Percentiles rank a stretch among this genome's conserved stretches.
Conservation (phyloP, 2,113 vertebrate species). For the Tringa solitaria region DNA sequence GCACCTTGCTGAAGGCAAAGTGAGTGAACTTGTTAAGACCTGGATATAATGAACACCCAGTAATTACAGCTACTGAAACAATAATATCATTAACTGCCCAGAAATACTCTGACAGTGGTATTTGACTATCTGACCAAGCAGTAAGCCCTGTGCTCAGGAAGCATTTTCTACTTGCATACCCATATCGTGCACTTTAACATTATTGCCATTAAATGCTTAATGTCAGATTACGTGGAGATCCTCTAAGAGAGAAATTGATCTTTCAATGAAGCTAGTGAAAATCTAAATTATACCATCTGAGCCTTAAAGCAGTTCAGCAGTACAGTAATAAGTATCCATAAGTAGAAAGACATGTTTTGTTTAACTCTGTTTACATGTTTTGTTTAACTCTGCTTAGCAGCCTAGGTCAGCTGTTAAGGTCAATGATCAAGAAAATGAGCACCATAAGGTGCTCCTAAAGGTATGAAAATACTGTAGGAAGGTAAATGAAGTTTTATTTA, state of each 20-base stretch:
- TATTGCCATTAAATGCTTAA: not conserved
- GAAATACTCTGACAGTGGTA: not conserved
- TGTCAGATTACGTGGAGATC: not conserved
- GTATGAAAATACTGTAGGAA: not conserved
- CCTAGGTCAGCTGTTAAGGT: not conserved
- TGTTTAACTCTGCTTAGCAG: too few relatives aligned
- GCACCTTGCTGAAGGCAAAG: not conserved
- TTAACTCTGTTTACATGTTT: not conserved
- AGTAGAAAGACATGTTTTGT: not conserved
- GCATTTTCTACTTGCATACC: not conserved
- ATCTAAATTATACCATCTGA: not conserved
- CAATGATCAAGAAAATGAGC: not conserved
- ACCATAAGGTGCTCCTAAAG: not conserved
- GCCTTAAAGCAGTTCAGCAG: not conserved
- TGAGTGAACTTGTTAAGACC: not conserved
- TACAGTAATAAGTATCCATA: not conserved
- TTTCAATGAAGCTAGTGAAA: not conserved
- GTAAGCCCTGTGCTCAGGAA: not conserved
- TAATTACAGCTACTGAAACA: not conserved
- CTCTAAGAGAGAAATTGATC: not conserved
- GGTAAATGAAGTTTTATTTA: not conserved
- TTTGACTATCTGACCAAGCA: not conserved
- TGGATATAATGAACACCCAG: not conserved
- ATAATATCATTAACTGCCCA: not conserved
- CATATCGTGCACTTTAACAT: not conserved